phyloP scores from a whole-genome alignment of 1,140 invertebrate species.

The Pogonomyrmex barbatus region DNA sequence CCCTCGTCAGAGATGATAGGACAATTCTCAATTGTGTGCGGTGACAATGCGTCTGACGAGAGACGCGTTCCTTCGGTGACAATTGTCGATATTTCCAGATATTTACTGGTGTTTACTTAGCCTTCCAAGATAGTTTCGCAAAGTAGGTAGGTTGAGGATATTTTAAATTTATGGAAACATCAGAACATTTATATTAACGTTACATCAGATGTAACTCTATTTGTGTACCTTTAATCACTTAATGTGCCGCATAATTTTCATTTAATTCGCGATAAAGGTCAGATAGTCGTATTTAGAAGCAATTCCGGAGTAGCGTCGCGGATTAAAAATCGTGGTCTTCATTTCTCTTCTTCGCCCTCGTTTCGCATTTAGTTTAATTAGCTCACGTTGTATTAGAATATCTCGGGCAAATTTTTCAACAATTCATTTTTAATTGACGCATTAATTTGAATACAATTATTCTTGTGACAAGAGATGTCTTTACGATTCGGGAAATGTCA shows the following conservation, averaged over 20 bases:
- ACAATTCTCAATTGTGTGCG: conserved; percentile 10
- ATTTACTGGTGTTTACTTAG: conserved; percentile 13
- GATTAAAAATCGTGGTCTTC: conserved; percentile 6
- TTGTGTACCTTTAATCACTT: background rate
- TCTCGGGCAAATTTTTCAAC: background rate
- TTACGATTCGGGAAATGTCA: background rate
- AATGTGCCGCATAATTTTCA: background rate
- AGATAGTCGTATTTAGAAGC: background rate
- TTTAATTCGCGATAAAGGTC: conserved; percentile 15
- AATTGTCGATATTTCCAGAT: conserved; percentile 18
- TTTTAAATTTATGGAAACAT: background rate
- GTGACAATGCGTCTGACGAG: conserved; percentile 3
- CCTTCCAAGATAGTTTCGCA: background rate
- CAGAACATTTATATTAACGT: background rate
- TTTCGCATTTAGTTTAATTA: conserved; percentile 9
- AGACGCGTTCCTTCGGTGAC: conserved; percentile 17
- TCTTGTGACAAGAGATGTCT: background rate
- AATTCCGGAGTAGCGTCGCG: background rate
- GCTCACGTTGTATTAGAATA: background rate
- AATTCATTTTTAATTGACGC: background rate
- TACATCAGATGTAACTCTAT: background rate
- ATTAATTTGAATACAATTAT: background rate
- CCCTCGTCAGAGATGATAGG: conserved; percentile 37
- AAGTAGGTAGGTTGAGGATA: background rate
- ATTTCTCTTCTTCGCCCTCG: background rate